Evolutionary conservation across 2,113 vertebrate species (phyloP), one percentile per base, ranked within the genome.

Genomic region (Microcebus tavaratra): DNA sequence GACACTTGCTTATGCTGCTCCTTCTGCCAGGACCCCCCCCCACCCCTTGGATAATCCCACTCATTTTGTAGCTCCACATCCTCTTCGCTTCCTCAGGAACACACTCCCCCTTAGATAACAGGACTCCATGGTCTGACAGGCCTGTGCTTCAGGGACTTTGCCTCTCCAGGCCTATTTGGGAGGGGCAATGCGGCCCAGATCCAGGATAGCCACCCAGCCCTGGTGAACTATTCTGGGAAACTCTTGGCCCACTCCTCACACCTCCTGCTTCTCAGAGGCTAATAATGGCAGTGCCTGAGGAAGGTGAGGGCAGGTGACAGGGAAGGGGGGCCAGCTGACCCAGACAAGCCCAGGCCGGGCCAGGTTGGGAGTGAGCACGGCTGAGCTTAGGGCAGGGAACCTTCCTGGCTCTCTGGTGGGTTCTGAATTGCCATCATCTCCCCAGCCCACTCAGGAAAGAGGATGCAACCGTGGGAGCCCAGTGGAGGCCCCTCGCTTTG

Each of bases 231-330:
- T 95, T 97, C 59, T 88, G 45, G 94, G 84, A 96, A 85, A 57
- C 36, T 70, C 68, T 5, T 1, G 20, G 57, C 36, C 67, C 53
- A 20, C 39, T 63, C 39, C 39, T 97, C 88, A 68, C 91, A 93
- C 82, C 87, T 96, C 73, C 73, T 92, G 88, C 87, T 79, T 88
- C 61, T 95, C 67, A 8, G 31, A 55, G 50, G 67, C 88, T 96
- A 91, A 97, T 63, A 89, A 75, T 59, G 88, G 86, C 95, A 93
- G 42, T n/a, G 82, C 34, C 72, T 76, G 78, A 88, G 92, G 96
- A 29, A 31, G 73, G 78, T 68, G 34, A 79, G 48, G 48, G 61
- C 61, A 63, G 94, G 78, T 91, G 86, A 94, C 81, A 23, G 34
- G 59, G 82, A 72, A 31, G 4, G n/a, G 59, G 45, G 53, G 61